Base-by-base conservation (phyloP, 1,140 invertebrate species). In the Anoplophora glabripennis region DNA sequence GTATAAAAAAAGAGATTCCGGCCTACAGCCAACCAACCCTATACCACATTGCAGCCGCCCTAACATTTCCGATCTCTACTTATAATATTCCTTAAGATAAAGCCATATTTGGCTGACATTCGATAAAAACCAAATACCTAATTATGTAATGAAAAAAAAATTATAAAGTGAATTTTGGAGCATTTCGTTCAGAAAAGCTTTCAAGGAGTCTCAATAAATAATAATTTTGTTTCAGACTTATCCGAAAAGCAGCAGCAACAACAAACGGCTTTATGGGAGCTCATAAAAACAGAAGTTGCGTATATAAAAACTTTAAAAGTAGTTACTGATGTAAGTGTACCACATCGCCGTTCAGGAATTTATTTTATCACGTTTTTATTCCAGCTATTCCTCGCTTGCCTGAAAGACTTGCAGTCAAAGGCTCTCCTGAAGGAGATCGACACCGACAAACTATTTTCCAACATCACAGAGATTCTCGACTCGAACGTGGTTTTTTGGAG, bases 211-310 rank as follows among this genome's bases (percentile, higher is more conserved):
- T 8, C 33, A 53, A 44, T 45, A 18, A 10, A n/a, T 3, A 28
- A 28, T 5, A 28, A 28, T 42, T 61, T 53, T 76, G 78, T 70
- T 79, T 75, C 53, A 78, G 74, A 78, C 45, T 79, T 93, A 71
- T 81, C 80, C 37, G 89, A 91, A 59, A 82, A 82, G 60, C 82
- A 86, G 53, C 83, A 87, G 60, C 89, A 93, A 69, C 92, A 94
- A 73, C 93, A 96, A 75, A 92, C 90, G 48, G 93, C 92, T 33
- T 84, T 96, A 44, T 96, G 93, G 93, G 93, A 96, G 72, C 76
- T 96, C 56, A 83, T 94, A 18, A 85, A 89, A 62, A 95, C 92
- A 4, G 93, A 96, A 81, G 82, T 90, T 21, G 86, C 89, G 49
- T 96, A 95, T 69, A 91, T 96, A 61, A 84, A 86, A 69, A 89